Evolutionary conservation across 2,113 vertebrate genomes (phyloP), one percentile per base, ranked within the genome.

Genomic region (Excalfactoria chinensis): DNA sequence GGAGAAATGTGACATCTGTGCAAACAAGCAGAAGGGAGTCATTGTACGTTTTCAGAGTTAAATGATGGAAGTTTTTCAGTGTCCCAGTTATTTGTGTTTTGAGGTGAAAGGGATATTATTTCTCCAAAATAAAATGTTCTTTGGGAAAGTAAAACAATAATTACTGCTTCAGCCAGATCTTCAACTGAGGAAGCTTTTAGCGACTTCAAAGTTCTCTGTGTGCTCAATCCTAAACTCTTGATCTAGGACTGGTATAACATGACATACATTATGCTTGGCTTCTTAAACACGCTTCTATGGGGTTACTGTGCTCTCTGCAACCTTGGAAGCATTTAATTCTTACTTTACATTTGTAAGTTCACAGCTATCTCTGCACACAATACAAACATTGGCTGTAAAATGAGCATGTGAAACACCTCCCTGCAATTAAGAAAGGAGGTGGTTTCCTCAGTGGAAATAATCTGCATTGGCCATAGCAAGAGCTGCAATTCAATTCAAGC

Each of bases 361-460:
- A 67, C 68, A 77, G 74, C 58, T 95, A 56, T 83, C 58, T 75
- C 51, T 0, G 0, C 49, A 58, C 75, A 44, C 10, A 1, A 83
- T 69, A 48, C 58, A 93, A 93, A 86, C 28, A 13, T 51, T 72
- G 91, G 35, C 43, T 1, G 6, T 90, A 88, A 95, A 95, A 70
- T 18, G 40, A 79, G 72, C 40, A 63, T 48, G 77, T 53, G 18
- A 74, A 78, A 68, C 83, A 68, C 80, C 53, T 88, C 77, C 59
- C 71, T 93, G 23, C 80, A 85, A 87, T 93, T 92, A 91, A 93
- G 89, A 93, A 85, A 94, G 86, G 75, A 56, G 68, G 88, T 71
- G 72, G 41, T 93, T 96, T 96, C 90, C 90, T 92, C 81, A 59
- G n/a, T 91, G 64, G 80, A 87, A 90, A 86, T 81, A 58, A 75